These are phyloP conservation scores for Rhineura floridana DNA, from an alignment of 2,113 vertebrate genomes.

Conservation along the genomic window DNA sequence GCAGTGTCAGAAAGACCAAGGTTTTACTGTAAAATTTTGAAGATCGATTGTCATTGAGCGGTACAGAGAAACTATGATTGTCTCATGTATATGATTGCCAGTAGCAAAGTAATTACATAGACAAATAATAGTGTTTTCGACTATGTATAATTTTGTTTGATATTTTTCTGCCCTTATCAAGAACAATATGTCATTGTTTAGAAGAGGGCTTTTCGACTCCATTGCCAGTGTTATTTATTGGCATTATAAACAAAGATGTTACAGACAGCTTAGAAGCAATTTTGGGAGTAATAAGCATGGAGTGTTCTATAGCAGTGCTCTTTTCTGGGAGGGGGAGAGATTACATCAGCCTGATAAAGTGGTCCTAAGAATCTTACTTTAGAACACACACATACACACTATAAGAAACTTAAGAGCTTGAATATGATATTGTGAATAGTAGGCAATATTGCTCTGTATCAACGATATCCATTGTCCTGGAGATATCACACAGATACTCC, in stretches of 20 bases:
- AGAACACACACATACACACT: background rate
- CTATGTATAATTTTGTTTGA: conserved; percentile 8
- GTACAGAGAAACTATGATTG: conserved; percentile 29
- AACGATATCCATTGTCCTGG: background rate
- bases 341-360: background rate
- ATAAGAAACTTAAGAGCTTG: accelerated
- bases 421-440: background rate
- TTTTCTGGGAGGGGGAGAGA: background rate
- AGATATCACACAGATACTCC: background rate
- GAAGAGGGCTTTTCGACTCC: background rate
- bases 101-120: conserved; percentile 47
- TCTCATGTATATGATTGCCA: conserved; percentile 16
- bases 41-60: conserved; percentile 14
- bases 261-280: conserved; percentile 16
- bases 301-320: background rate
- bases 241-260: conserved; percentile 18
- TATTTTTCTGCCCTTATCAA: conserved; percentile 11
- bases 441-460: background rate
- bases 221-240: conserved; percentile 18
- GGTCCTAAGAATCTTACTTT: background rate
- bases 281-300: background rate
- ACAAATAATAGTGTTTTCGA: conserved; percentile 1
- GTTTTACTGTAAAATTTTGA: conserved; percentile 21
- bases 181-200: background rate
- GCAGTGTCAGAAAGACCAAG: background rate